Percentiles rank a stretch among this genome's conserved stretches.
Conservation (phyloP, 1,140 invertebrate species). For the Macrobrachium nipponense region DNA sequence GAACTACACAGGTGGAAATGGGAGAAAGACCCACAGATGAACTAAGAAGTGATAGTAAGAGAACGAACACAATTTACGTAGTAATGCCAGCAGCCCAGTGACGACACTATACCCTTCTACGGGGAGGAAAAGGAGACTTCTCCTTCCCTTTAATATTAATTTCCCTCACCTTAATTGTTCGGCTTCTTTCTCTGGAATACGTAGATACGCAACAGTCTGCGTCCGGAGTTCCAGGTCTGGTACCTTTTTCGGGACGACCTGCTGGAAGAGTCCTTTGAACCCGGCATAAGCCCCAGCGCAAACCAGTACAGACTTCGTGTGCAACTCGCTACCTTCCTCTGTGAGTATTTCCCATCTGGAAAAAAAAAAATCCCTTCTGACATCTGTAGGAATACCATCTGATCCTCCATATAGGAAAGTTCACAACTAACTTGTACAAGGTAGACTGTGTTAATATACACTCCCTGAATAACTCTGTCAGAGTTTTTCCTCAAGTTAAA, state of each 20-base stretch:
- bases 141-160: neutral
- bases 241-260: neutral
- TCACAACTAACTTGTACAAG: no score
- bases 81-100: no score
- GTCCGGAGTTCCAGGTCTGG: slow-evolving; percentile 5
- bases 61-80: no score
- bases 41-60: no score
- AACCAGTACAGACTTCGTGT: neutral
- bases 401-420: neutral
- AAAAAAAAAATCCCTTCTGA: no score
- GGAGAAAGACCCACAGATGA: no score
- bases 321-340: neutral
- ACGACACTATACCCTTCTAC: no score
- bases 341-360: slow-evolving; percentile 9
- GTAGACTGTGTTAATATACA: no score
- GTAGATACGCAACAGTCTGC: slow-evolving; percentile 6
- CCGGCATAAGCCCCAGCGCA: slow-evolving; percentile 10
- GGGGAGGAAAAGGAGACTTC: no score
- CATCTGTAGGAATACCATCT: neutral
- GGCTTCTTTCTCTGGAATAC: slow-evolving; percentile 9
- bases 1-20: no score
- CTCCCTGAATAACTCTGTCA: no score
- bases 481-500: no score
- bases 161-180: slow-evolving; percentile 16
- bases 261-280: slow-evolving; percentile 3